phyloP scores from a whole-genome alignment of 2,797 vertebrate genomes.

The Amphiprion clarkii region DNA sequence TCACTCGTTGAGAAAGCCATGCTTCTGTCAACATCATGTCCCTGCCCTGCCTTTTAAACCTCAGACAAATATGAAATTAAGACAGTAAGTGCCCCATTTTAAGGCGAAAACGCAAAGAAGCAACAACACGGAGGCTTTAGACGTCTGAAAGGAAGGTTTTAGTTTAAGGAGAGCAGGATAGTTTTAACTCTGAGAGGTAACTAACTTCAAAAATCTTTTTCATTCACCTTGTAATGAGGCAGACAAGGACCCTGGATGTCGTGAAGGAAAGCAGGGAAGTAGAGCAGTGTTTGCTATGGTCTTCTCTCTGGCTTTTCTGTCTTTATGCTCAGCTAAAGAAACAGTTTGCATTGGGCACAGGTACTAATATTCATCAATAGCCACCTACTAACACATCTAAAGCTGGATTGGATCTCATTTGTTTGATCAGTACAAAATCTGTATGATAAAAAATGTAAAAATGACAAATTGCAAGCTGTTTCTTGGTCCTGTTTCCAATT shows the following conservation, averaged over 20 bases:
- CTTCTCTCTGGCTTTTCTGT: background rate
- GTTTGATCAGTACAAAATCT: background rate
- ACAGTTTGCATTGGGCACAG: background rate
- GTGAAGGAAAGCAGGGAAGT: constrained; percentile 14
- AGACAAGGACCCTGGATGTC: constrained; percentile 13
- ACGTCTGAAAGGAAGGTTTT: background rate
- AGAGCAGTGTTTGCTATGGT: constrained; percentile 1
- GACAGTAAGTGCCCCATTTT: constrained; percentile 1
- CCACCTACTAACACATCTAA: background rate
- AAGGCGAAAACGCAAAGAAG: constrained; percentile 7
- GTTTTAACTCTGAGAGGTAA: constrained; percentile 5
- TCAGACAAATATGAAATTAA: background rate
- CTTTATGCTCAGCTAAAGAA: background rate
- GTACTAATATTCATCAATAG: background rate
- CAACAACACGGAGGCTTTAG: background rate
- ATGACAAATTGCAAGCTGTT: background rate
- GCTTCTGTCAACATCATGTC: background rate
- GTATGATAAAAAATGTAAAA: background rate
- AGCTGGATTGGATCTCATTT: background rate
- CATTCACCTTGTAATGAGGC: constrained; percentile 5
- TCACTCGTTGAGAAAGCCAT: too few relatives aligned
- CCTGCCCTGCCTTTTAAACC: background rate
- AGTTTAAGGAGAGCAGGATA: background rate
- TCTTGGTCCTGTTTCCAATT: background rate
- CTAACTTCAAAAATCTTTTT: constrained; percentile 13